Evolutionary conservation across 1,140 invertebrate genomes (phyloP), one percentile per base, ranked within the genome.

Genomic region (Drosophila aff.): DNA sequence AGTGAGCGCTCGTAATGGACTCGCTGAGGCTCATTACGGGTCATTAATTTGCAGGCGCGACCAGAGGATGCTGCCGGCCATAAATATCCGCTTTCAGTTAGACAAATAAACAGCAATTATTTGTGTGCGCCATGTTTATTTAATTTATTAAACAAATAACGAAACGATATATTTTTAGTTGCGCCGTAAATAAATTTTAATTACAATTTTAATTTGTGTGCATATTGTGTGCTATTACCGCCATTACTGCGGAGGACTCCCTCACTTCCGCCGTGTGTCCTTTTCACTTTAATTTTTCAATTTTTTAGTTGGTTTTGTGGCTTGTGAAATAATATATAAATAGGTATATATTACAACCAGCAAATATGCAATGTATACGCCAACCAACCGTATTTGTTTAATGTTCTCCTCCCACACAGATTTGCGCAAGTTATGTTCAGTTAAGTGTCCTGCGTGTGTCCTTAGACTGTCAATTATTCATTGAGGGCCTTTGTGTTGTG

Each of bases 361-460:
- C 62, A 79, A 84, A 85, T 81, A 78, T 78, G 83, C 44, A 81
- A 72, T 81, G 67, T 85, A 44, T 85, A 78, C 38, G 63, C 49
- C 58, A 53, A 33, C 52, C 52, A 55, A 55, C 21, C 55, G 58
- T 61, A 57, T 57, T 62, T 73, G 68, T 74, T 74, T 74, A 74
- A 74, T 71, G 67, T 71, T 71, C 67, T 77, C 63, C 61, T 72
- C 43, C 68, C 69, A 76, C 79, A 85, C 83, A 90, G 85, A 92
- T 92, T 80, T 90, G 80, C 82, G 87, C 91, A 92, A 92, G 87
- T 92, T 92, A 87, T 92, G 91, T 92, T 92, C 89, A 81, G 89
- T 92, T 91, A 92, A 92, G 77, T 85, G 81, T 82, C 76, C 71
- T 67, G 78, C 81, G 78, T 80, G 81, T 85, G 86, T 91, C 81